Base-by-base conservation (phyloP, 2,888 invertebrate species). In the Conistra vaccinii region DNA sequence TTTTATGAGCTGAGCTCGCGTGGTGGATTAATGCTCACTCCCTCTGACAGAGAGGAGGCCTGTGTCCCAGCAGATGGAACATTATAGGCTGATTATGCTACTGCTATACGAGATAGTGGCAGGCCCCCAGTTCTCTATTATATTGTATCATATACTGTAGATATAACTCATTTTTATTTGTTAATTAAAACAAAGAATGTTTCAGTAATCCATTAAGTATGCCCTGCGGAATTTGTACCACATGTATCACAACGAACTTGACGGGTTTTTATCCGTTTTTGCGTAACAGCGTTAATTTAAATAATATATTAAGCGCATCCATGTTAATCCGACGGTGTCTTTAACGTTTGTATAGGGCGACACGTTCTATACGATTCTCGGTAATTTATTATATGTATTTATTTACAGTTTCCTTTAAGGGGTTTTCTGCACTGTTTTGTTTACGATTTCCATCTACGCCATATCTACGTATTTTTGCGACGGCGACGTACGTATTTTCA, bases 231-330 rank as follows among this genome's bases (percentile, higher is more conserved):
- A 74, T 55, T n/a, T 7, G 17, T 29, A 35, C 20, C 42, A 48
- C 6, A 4, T 35, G 2, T 6, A 14, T 0, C 20, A 29, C 17
- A 4, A 61, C 32, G 7, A 39, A 74, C 67, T 57, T 67, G 42
- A 2, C n/a, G 20, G 39, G 63, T 62, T 78, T 80, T 69, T 73
- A 76, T 74, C 83, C 60, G 69, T 77, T 69, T 83, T 66, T 51
- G n/a, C 63, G 58, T 20, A 26, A 35, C 61, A 57, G 62, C 35
- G 53, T 68, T 81, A 69, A 81, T 78, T 76, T 78, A 72, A 78
- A 80, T 85, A 70, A 85, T 78, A 75, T 69, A 86, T 72, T 83
- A 75, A 75, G 72, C 66, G 60, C 69, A 82, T 83, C 81, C 81
- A 78, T 68, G 67, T 55, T 84, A 81, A 76, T 78, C 87, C 67